phyloP scores from a whole-genome alignment of 23 tunicate genomes.

The Ciona savignyi region DNA sequence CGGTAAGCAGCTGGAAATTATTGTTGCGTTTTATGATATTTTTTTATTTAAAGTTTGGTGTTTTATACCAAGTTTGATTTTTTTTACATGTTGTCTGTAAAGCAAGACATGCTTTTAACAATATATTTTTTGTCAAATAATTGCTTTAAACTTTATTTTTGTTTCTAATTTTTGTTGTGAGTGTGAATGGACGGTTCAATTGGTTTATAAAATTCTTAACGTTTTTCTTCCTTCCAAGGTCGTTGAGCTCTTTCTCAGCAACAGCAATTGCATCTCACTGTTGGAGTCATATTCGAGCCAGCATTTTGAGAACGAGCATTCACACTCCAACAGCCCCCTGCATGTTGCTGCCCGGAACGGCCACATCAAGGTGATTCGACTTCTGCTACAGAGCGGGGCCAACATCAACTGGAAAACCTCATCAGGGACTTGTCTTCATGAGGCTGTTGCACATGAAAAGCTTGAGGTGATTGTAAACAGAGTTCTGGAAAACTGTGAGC shows the following conservation, averaged over 20 bases:
- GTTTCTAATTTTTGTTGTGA: too few relatives aligned
- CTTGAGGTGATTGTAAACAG: constrained; percentile 29
- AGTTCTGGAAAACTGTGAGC: too few relatives aligned
- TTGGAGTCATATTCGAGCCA: constrained; percentile 9
- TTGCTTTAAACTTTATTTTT: too few relatives aligned
- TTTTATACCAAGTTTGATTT: too few relatives aligned
- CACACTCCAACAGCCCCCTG: constrained; percentile 25
- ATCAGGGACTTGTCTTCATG: constrained; percentile 47
- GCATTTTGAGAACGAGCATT: constrained; percentile 5
- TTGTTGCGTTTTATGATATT: too few relatives aligned
- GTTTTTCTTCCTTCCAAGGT: too few relatives aligned
- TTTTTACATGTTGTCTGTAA: too few relatives aligned
- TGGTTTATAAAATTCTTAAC: too few relatives aligned
- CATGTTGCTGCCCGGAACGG: constrained; percentile 70
- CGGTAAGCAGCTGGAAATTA: constrained; percentile 10
- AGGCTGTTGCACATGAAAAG: constrained; percentile 44
- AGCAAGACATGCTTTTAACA: too few relatives aligned
- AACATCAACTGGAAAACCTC: constrained; percentile 50
- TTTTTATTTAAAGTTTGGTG: too few relatives aligned
- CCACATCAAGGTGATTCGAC: constrained; percentile 24
- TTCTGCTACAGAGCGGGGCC: constrained; percentile 34
- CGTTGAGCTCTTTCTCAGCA: neutral
- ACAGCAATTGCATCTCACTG: constrained; percentile 2
- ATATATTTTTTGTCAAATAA: too few relatives aligned
- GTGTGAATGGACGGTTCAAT: too few relatives aligned